These are phyloP conservation scores for Eremophila alpestris DNA, from an alignment of 2,797 vertebrate species.

Conservation along the genomic window DNA sequence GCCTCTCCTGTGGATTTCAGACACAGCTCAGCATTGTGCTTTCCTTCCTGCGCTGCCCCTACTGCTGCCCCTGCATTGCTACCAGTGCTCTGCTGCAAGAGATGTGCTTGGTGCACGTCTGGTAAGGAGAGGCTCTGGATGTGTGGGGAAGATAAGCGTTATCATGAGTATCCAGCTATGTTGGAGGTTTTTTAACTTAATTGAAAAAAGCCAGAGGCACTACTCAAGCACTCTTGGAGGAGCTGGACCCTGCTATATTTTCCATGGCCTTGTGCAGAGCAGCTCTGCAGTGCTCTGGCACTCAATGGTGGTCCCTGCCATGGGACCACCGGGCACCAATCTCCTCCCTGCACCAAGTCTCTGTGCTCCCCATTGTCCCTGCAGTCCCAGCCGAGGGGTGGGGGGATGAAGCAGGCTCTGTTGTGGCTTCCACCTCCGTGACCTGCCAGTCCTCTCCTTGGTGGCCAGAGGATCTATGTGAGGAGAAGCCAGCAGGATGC, in stretches of 20 bases:
- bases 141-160: neutral
- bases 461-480: neutral
- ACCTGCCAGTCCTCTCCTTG: neutral
- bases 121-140: neutral
- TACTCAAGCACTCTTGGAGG: neutral
- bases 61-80: neutral
- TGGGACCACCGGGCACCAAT: neutral
- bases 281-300: neutral
- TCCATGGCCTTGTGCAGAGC: neutral
- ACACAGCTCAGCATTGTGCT: neutral
- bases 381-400: neutral
- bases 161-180: neutral
- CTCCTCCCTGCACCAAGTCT: fast-evolving
- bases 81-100: neutral
- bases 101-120: neutral
- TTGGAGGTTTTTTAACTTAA: neutral
- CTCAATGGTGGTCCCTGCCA: neutral
- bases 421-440: neutral
- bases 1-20: neutral
- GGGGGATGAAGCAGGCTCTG: neutral
- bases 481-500: neutral
- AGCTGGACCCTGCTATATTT: neutral
- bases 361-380: neutral
- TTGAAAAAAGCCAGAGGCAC: neutral
- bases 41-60: neutral